Evolutionary conservation across 2,113 vertebrate species (phyloP).

Genomic region (Calypte anna): DNA sequence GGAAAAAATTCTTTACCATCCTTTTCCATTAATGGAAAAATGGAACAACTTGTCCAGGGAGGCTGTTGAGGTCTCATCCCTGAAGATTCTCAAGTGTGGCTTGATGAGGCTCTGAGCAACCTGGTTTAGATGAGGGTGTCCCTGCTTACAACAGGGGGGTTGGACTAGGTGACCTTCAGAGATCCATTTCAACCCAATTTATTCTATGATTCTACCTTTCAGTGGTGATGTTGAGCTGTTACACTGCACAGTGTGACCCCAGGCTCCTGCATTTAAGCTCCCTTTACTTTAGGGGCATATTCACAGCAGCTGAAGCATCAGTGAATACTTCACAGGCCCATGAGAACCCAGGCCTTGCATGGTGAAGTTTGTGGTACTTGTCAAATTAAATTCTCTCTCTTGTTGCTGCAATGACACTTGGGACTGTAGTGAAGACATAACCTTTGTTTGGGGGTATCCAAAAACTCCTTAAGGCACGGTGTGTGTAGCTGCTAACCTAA

Average conservation of each 20-base stretch:
- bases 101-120: no score
- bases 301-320: not conserved
- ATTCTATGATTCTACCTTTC: not conserved
- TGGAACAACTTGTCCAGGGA: no score
- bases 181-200: no score
- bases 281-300: not conserved
- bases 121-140: no score
- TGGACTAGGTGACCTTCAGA: no score
- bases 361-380: not conserved
- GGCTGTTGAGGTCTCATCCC: no score
- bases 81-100: no score
- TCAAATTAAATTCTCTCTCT: not conserved
- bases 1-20: no score
- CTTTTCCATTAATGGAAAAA: no score
- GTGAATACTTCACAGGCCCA: no score
- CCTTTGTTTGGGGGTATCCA: not conserved
- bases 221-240: not conserved
- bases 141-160: no score
- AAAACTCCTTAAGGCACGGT: not conserved
- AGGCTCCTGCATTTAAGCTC: not conserved
- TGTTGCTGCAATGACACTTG: not conserved
- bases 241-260: fast-evolving
- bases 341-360: not conserved
- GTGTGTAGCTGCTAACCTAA: not conserved
- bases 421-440: not conserved